Conservation (phyloP, 2,888 invertebrate genomes). For the Leptodirus hochenwartii region DNA sequence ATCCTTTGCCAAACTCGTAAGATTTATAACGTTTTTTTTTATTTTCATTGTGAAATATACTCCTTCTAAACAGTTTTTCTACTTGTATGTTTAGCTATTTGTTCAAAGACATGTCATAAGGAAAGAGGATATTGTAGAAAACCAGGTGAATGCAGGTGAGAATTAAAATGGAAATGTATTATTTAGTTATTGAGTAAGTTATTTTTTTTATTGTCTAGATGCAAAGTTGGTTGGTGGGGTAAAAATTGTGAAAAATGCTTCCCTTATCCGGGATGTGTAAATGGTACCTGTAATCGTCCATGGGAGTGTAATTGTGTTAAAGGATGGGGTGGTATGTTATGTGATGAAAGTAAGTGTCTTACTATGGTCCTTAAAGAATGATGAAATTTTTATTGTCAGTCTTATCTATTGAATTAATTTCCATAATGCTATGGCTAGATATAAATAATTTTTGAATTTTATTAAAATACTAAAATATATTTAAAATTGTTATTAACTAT, state of each 20-base stretch:
- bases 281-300: conserved; percentile 67
- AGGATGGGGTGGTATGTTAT: conserved; percentile 84
- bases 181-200: not conserved
- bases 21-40: conserved; percentile 19
- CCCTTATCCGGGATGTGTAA: conserved; percentile 74
- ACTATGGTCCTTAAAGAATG: too few relatives aligned
- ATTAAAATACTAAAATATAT: too few relatives aligned
- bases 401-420: too few relatives aligned
- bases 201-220: conserved; percentile 30
- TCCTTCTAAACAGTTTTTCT: conserved; percentile 1
- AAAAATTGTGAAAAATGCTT: conserved; percentile 51
- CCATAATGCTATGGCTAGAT: too few relatives aligned
- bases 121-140: conserved; percentile 70
- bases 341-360: conserved; percentile 56
- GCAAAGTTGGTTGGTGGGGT: conserved; percentile 82
- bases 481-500: too few relatives aligned
- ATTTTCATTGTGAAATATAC: conserved; percentile 3
- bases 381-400: too few relatives aligned
- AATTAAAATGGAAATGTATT: not conserved
- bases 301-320: conserved; percentile 81
- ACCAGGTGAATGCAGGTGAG: conserved; percentile 55
- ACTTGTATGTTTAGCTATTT: conserved; percentile 58
- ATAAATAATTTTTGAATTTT: too few relatives aligned
- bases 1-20: conserved; percentile 73
- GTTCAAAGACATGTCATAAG: conserved; percentile 62